phyloP scores from a whole-genome alignment of 2,888 invertebrate species.

The Cartodere bifasciata region DNA sequence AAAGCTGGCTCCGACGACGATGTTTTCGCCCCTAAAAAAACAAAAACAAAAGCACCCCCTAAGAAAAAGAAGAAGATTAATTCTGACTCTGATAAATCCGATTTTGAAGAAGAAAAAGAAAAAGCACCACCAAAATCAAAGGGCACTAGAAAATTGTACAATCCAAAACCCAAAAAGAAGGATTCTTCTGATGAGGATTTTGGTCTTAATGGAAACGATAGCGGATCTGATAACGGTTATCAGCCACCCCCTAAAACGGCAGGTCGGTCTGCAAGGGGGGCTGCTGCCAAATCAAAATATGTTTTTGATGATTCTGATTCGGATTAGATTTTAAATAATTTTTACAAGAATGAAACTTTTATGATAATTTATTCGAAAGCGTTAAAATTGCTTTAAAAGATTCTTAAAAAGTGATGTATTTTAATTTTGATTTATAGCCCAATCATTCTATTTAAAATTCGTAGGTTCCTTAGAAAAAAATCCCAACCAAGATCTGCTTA shows the following conservation, averaged over 20 bases:
- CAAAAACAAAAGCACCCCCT: constrained; percentile 16
- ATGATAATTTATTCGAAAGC: too few relatives aligned
- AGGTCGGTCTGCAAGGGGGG: constrained; percentile 20
- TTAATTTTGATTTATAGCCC: too few relatives aligned
- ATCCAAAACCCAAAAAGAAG: constrained; percentile 13
- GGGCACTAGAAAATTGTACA: constrained; percentile 4
- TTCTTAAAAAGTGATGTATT: too few relatives aligned
- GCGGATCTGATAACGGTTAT: constrained; percentile 5
- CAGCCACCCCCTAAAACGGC: constrained; percentile 17
- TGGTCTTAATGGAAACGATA: constrained; percentile 5
- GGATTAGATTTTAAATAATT: too few relatives aligned
- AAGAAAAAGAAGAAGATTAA: constrained; percentile 18
- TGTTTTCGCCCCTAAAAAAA: constrained; percentile 2
- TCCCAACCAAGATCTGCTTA: too few relatives aligned
- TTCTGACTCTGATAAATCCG: constrained; percentile 18
- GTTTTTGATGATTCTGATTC: constrained; percentile 37
- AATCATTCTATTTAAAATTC: too few relatives aligned
- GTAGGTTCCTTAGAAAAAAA: too few relatives aligned
- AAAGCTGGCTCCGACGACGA: not conserved
- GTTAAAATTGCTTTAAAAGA: too few relatives aligned
- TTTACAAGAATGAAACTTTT: too few relatives aligned
- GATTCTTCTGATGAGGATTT: constrained; percentile 13
- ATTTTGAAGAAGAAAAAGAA: constrained; percentile 3
- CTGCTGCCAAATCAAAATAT: constrained; percentile 26
- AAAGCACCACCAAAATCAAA: constrained; percentile 2